Conservation (phyloP, 2,797 vertebrate genomes). For the Spheniscus humboldti region DNA sequence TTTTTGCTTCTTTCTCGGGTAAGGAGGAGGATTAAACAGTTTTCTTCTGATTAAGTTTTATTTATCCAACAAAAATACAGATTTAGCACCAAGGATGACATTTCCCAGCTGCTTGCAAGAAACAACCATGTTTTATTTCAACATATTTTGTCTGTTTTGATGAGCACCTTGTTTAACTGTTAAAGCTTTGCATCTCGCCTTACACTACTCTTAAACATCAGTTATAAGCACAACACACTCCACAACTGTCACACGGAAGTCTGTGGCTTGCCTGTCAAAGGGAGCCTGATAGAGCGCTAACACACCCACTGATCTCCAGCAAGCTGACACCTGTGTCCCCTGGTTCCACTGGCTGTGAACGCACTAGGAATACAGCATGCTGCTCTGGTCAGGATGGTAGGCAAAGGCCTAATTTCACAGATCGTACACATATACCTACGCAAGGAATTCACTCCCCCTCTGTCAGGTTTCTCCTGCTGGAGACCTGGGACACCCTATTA, state of each 20-base stretch:
- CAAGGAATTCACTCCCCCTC: neutral
- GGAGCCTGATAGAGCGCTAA: neutral
- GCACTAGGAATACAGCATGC: rapidly evolving
- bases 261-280: neutral
- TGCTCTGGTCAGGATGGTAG: neutral
- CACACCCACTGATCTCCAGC: neutral
- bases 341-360: neutral
- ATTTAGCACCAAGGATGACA: neutral
- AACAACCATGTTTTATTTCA: neutral
- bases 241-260: neutral
- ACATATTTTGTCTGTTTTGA: neutral
- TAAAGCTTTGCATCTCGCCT: neutral
- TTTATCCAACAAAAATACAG: neutral
- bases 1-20: neutral
- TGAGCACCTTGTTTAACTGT: neutral
- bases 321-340: neutral
- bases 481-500: neutral
- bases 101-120: neutral
- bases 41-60: neutral
- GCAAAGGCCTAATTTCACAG: neutral
- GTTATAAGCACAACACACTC: neutral
- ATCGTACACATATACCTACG: rapidly evolving
- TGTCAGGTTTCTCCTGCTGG: neutral
- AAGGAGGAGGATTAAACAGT: neutral
- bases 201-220: neutral